A percentile compares a stretch with the other conserved stretches of the same genome.
Conservation (phyloP, 2,888 invertebrate species). For the Pammene aurita region DNA sequence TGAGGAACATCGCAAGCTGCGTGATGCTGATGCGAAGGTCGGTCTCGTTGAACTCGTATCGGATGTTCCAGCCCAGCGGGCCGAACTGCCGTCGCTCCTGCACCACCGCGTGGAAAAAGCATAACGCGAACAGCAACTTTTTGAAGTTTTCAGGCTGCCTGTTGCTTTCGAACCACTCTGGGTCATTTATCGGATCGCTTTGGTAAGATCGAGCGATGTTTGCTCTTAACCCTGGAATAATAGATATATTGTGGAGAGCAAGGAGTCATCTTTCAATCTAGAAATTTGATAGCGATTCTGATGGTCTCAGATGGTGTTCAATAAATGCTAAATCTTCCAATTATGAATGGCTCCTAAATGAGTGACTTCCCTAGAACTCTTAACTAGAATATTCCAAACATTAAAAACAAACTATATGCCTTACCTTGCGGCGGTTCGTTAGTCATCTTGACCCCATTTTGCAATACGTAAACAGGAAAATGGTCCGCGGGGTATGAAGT, state of each 20-base stretch:
- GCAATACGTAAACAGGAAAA: slow-evolving; percentile 95
- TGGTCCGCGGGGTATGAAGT: slow-evolving; percentile 96
- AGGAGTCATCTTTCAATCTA: too few relatives aligned
- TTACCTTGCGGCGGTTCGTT: slow-evolving; percentile 96
- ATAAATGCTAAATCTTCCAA: too few relatives aligned
- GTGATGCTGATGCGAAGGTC: slow-evolving; percentile 94
- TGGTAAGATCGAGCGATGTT: slow-evolving; percentile 92
- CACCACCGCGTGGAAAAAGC: slow-evolving; percentile 97
- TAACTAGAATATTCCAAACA: too few relatives aligned
- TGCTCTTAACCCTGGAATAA: slow-evolving; percentile 84
- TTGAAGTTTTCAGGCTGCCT: slow-evolving; percentile 90
- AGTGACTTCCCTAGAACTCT: too few relatives aligned
- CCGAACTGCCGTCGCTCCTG: slow-evolving; percentile 97
- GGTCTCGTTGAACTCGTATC: slow-evolving; percentile 98
- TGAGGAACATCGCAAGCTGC: slow-evolving; percentile 94
- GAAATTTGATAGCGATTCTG: too few relatives aligned
- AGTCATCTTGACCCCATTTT: slow-evolving; percentile 98
- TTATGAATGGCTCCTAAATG: too few relatives aligned
- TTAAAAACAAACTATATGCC: too few relatives aligned
- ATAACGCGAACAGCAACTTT: slow-evolving; percentile 92
- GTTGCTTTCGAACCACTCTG: slow-evolving; percentile 94
- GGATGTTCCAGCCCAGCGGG: slow-evolving; percentile 97
- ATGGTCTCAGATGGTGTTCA: too few relatives aligned
- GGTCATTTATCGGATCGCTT: slow-evolving; percentile 93
- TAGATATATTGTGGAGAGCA: too few relatives aligned